Evolutionary conservation across 2,888 invertebrate genomes (phyloP).

Genomic region (Bembecia ichneumoniformis): DNA sequence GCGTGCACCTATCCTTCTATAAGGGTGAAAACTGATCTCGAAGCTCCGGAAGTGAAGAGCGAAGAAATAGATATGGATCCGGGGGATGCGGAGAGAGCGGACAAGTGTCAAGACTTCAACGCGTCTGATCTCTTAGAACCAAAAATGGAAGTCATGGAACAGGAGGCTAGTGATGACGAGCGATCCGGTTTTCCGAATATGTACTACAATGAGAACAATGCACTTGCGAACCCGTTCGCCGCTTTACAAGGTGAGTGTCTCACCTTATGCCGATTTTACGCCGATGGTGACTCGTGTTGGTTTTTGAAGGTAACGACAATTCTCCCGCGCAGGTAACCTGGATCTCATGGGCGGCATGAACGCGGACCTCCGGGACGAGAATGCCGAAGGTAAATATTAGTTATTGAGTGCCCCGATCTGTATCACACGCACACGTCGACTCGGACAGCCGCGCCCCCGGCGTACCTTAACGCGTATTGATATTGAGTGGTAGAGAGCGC

Average conservation of each 20-base stretch:
- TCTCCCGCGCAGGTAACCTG: slow-evolving; percentile 50
- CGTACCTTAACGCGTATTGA: slow-evolving; percentile 39
- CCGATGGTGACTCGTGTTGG: neutral
- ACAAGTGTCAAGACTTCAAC: slow-evolving; percentile 58
- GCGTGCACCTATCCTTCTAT: slow-evolving; percentile 60
- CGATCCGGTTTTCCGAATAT: slow-evolving; percentile 55
- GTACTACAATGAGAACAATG: slow-evolving; percentile 57
- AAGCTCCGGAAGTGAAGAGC: slow-evolving; percentile 64
- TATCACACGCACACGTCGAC: slow-evolving; percentile 66
- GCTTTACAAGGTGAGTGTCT: slow-evolving; percentile 45
- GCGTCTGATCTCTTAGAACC: slow-evolving; percentile 72
- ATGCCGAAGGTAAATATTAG: slow-evolving; percentile 56
- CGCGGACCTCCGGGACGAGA: slow-evolving; percentile 60
- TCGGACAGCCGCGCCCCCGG: slow-evolving; percentile 73
- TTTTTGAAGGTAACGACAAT: neutral
- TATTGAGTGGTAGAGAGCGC: slow-evolving; percentile 44
- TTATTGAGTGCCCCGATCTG: slow-evolving; percentile 46
- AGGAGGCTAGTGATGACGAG: slow-evolving; percentile 78
- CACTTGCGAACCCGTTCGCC: slow-evolving; percentile 65
- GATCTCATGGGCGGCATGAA: slow-evolving; percentile 61
- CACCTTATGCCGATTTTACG: neutral
- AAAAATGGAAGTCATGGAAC: slow-evolving; percentile 82
- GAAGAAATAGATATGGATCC: slow-evolving; percentile 66
- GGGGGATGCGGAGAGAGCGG: slow-evolving; percentile 51
- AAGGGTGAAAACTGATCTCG: slow-evolving; percentile 72